phyloP scores from a whole-genome alignment of 2,113 vertebrate species.

The Myotis brandtii region DNA sequence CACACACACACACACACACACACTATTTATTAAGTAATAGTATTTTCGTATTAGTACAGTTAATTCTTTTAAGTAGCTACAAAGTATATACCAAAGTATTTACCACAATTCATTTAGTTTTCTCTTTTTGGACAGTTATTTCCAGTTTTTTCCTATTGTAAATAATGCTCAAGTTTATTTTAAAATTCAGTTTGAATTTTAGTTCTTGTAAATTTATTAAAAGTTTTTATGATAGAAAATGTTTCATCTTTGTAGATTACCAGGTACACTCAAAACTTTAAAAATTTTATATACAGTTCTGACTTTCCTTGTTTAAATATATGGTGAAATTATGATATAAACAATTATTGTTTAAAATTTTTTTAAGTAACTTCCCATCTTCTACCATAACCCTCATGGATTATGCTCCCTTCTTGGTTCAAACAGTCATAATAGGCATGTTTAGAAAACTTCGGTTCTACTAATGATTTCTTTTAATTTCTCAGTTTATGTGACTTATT shows the following conservation, averaged over 20 bases:
- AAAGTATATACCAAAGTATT: neutral
- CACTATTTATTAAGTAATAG: neutral
- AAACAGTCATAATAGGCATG: neutral
- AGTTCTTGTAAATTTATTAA: neutral
- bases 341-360: neutral
- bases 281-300: neutral
- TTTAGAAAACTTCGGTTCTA: neutral
- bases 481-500: neutral
- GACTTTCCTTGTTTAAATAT: neutral
- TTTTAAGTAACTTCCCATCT: neutral
- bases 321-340: neutral
- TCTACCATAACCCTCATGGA: neutral
- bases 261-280: constrained; percentile 12
- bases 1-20: no score
- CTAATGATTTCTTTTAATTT: constrained; percentile 4
- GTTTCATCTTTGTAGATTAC: constrained; percentile 20
- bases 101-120: constrained; percentile 2
- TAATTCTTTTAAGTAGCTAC: constrained; percentile 38
- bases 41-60: constrained; percentile 2
- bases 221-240: constrained; percentile 7
- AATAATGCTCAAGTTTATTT: constrained; percentile 23
- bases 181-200: constrained; percentile 35
- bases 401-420: neutral
- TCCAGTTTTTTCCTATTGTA: neutral
- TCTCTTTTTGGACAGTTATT: neutral